These are phyloP conservation scores for Drosophila lacertosa DNA, from an alignment of 1,140 invertebrate species.

Conservation along the genomic window DNA sequence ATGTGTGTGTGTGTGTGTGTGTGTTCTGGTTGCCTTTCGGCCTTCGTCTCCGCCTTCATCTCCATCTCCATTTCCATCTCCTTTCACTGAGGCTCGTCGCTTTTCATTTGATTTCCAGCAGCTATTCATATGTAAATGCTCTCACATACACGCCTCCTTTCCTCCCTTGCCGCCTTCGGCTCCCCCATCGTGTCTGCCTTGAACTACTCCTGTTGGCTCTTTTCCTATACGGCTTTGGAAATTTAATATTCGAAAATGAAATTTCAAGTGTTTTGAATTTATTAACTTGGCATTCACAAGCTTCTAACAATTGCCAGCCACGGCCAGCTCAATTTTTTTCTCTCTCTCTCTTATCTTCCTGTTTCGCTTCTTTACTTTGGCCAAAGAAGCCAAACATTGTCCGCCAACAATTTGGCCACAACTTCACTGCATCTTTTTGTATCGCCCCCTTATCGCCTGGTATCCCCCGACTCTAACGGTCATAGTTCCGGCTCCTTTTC, in stretches of 20 bases:
- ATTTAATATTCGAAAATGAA: slow-evolving; percentile 67
- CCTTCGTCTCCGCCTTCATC: slow-evolving; percentile 4
- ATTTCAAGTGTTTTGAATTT: slow-evolving; percentile 74
- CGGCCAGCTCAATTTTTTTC: slow-evolving; percentile 3
- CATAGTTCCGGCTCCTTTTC: not conserved
- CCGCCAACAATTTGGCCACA: slow-evolving; percentile 35
- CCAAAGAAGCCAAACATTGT: slow-evolving; percentile 45
- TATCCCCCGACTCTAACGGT: not conserved
- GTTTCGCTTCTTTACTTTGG: not conserved
- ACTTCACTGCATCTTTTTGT: not conserved
- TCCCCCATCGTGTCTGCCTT: not conserved
- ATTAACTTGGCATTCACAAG: slow-evolving; percentile 49
- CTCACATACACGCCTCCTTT: not conserved
- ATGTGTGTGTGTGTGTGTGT: slow-evolving; percentile 14
- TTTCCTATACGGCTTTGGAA: slow-evolving; percentile 41
- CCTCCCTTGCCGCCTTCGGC: not conserved
- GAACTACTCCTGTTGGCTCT: slow-evolving; percentile 2
- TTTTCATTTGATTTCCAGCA: slow-evolving; percentile 46
- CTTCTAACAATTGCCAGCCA: slow-evolving; percentile 4
- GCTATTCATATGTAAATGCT: slow-evolving; percentile 56
- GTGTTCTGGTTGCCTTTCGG: not conserved
- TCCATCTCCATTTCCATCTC: not conserved
- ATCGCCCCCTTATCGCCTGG: not conserved
- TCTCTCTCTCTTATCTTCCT: not conserved
- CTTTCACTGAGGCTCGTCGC: slow-evolving; percentile 22